These are phyloP conservation scores for Eunapius fragilis DNA, from an alignment of 37 sponge, comb jelly and placozoan species.

Conservation along the genomic window DNA sequence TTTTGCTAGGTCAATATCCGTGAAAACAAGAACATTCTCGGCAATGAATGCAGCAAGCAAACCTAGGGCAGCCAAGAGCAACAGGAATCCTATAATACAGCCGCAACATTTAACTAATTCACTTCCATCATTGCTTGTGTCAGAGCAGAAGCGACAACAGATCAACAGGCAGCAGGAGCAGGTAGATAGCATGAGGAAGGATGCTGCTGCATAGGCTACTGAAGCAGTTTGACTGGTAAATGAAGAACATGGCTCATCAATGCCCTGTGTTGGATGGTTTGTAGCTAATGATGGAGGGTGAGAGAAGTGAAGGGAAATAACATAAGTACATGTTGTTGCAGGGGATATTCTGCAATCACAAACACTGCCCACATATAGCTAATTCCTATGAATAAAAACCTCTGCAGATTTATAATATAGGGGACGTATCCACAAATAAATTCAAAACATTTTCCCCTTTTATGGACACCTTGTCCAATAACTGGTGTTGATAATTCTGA, in stretches of 20 bases:
- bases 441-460: too few species aligned
- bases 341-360: too few species aligned
- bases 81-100: not conserved
- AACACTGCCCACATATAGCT: too few species aligned
- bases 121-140: not conserved
- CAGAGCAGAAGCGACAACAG: not conserved
- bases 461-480: too few species aligned
- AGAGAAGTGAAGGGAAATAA: too few species aligned
- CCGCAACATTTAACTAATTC: not conserved
- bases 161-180: not conserved
- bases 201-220: not conserved
- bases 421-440: too few species aligned
- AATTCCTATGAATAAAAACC: too few species aligned
- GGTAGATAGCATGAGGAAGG: not conserved
- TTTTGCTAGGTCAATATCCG: not conserved
- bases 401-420: too few species aligned
- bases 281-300: too few species aligned
- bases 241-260: not conserved
- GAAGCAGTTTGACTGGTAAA: not conserved
- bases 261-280: too few species aligned
- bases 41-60: not conserved
- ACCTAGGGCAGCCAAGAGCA: not conserved
- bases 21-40: not conserved
- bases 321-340: too few species aligned
- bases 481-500: too few species aligned